Evolutionary conservation across 1,140 invertebrate species (phyloP).

Genomic region (Drosophila albomicans): DNA sequence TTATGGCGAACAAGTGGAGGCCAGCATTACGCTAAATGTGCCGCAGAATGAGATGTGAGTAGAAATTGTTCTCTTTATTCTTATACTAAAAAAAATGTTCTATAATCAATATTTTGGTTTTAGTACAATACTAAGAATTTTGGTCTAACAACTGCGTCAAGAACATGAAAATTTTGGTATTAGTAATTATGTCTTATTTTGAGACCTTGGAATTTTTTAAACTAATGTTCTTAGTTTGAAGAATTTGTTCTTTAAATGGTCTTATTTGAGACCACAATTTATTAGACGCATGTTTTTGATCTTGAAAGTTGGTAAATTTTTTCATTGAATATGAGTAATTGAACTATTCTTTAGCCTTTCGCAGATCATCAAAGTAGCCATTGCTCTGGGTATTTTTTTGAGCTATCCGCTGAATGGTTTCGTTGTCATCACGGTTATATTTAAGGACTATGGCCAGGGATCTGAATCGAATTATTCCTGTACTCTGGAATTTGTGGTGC

Average conservation of each 20-base stretch:
- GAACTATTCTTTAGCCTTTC: conserved; percentile 42
- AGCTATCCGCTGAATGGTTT: conserved; percentile 68
- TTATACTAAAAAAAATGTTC: too few species aligned
- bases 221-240: too few species aligned
- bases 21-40: conserved; percentile 67
- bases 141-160: too few species aligned
- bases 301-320: too few species aligned
- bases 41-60: conserved; percentile 60
- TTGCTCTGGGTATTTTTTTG: conserved; percentile 59
- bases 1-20: conserved; percentile 54
- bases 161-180: too few species aligned
- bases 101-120: too few species aligned
- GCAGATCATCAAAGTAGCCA: conserved; percentile 56
- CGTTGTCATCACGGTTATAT: conserved; percentile 64
- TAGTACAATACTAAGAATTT: too few species aligned
- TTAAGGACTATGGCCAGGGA: conserved; percentile 38
- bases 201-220: too few species aligned
- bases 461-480: not conserved
- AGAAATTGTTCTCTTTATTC: not conserved
- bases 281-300: too few species aligned
- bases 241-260: too few species aligned
- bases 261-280: too few species aligned
- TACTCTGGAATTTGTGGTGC: conserved; percentile 39
- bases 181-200: too few species aligned
- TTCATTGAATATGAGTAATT: not conserved